Conservation (phyloP, 2,797 vertebrate species). For the Poeciliopsis gracilis region DNA sequence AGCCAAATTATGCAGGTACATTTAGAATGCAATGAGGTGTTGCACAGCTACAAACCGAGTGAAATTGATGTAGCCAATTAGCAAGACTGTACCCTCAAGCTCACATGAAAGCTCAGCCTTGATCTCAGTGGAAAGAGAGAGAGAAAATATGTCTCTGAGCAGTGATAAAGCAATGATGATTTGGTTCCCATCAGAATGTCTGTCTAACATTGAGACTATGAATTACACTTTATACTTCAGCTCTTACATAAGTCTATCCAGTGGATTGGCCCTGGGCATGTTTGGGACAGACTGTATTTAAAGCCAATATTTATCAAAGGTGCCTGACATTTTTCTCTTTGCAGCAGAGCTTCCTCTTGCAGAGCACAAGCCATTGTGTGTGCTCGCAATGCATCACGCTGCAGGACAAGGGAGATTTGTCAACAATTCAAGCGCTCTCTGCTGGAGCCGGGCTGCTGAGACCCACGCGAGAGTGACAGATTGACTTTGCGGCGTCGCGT, state of each 20-base stretch:
- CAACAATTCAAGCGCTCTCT: slow-evolving; percentile 62
- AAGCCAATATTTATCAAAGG: slow-evolving; percentile 65
- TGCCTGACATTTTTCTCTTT: slow-evolving; percentile 57
- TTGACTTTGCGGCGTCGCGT: slow-evolving; percentile 53
- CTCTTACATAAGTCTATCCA: slow-evolving; percentile 51
- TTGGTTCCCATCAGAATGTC: slow-evolving; percentile 48
- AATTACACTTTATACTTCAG: slow-evolving; percentile 47
- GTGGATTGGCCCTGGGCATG: slow-evolving; percentile 45
- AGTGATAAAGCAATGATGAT: slow-evolving; percentile 61
- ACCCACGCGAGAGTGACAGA: slow-evolving; percentile 58
- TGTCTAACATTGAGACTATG: slow-evolving; percentile 25
- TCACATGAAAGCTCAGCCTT: slow-evolving; percentile 61
- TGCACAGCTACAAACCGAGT: slow-evolving; percentile 68
- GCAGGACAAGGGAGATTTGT: slow-evolving; percentile 66
- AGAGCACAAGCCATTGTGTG: slow-evolving; percentile 56
- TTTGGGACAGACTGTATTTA: slow-evolving; percentile 51
- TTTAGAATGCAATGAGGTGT: slow-evolving; percentile 78
- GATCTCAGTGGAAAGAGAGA: slow-evolving; percentile 47
- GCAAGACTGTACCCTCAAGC: slow-evolving; percentile 65
- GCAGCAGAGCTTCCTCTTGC: slow-evolving; percentile 46
- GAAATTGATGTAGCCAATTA: slow-evolving; percentile 78
- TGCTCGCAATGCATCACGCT: slow-evolving; percentile 65
- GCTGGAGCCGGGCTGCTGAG: slow-evolving; percentile 48
- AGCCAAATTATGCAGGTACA: slow-evolving; percentile 71
- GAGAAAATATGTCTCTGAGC: slow-evolving; percentile 19